Conservation (phyloP, 2,113 vertebrate genomes). For the Brienomyrus longianalis region DNA sequence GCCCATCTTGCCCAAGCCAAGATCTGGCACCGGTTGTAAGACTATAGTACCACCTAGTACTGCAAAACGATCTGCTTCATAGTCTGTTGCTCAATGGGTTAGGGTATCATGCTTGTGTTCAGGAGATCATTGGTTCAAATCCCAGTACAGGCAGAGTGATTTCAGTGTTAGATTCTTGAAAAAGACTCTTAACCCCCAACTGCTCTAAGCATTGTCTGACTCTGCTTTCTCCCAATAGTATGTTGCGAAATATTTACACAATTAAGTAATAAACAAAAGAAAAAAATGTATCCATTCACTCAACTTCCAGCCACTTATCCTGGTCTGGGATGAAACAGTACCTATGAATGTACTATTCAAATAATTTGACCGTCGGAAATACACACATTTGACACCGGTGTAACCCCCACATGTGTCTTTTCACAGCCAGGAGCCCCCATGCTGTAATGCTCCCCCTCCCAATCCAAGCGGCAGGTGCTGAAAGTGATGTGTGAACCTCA, state of each 20-base stretch:
- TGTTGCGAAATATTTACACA: background rate
- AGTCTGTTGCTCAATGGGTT: background rate
- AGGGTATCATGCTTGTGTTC: background rate
- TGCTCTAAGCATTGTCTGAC: background rate
- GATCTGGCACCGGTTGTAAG: background rate
- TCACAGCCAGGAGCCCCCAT: background rate
- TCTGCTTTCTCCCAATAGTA: background rate
- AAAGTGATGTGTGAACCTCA: constrained; percentile 32
- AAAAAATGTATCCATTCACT: background rate
- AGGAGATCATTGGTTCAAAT: background rate
- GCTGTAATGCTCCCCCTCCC: background rate
- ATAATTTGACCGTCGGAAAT: background rate
- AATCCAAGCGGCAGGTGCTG: constrained; percentile 22
- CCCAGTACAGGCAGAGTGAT: background rate
- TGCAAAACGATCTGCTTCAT: background rate
- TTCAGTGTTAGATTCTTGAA: background rate
- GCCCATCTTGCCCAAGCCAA: background rate
- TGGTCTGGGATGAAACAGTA: background rate
- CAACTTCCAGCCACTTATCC: background rate
- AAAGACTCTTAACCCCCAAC: background rate
- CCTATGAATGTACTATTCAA: background rate
- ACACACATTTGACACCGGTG: background rate
- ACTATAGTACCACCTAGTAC: background rate
- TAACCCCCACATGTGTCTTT: background rate
- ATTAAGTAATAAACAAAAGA: background rate